Base-by-base conservation (phyloP, 2,797 vertebrate species). In the Florisuga fusca region DNA sequence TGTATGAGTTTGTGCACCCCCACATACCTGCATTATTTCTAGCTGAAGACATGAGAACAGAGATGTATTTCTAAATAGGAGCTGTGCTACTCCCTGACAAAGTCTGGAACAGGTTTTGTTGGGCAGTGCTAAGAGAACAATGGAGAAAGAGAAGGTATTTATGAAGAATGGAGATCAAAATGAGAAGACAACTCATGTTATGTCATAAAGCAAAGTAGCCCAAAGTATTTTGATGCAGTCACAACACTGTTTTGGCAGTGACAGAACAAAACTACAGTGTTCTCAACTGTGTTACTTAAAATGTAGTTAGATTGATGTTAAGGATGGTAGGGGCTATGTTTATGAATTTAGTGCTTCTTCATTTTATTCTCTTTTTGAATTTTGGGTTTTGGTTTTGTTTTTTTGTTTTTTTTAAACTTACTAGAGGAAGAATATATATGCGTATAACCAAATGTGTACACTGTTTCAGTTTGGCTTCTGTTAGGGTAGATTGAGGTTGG, bases 391-490 rank as follows among this genome's bases (percentile, higher is more conserved):
- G n/a, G n/a, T n/a, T n/a, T n/a, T n/a, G n/a, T n/a, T n/a, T n/a
- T n/a, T 23, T 46, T 41, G 26, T 34, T 20, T 46, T 36, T 66
- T 64, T 21, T 36, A 66, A 69, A 23, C 6, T 75, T 72, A 17
- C 16, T n/a, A 26, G 2, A 27, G 8, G 5, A 89, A 62, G 17
- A 67, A 33, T 36, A 6, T 29, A 31, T 4, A 21, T 9, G 15
- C 2, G 0, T 9, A 31, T 6, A 4, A 53, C 34, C 31, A 4
- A 64, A 75, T 6, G 7, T 3, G 48, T 22, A 36, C 0, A 4
- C 18, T 10, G 5, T 71, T 89, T 48, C 27, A 50, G 4, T 36
- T 75, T 53, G 81, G 10, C 29, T 45, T 75, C 45, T 46, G 45
- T 46, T 20, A 46, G 45, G 45, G 17, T 20, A 19, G 19, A 46